phyloP scores from a whole-genome alignment of 1,140 invertebrate species.

The Patella vulgata region DNA sequence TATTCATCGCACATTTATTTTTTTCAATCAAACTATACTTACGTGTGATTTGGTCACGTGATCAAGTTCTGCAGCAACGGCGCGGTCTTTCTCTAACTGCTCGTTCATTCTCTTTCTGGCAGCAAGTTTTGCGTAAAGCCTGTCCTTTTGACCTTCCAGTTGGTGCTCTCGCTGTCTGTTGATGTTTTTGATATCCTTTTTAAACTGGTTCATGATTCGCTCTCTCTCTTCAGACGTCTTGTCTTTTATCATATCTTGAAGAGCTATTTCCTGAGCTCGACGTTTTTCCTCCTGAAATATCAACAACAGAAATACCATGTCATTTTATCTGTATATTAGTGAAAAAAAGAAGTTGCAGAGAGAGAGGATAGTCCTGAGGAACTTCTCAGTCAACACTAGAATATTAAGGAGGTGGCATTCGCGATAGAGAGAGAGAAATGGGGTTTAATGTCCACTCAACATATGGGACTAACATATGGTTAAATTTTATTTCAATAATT shows the following conservation, averaged over 20 bases:
- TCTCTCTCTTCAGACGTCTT: constrained; percentile 45
- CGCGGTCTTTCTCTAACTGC: constrained; percentile 55
- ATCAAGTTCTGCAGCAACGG: constrained; percentile 55
- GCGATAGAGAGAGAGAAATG: too few species aligned
- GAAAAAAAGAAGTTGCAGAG: too few species aligned
- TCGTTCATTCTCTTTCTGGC: constrained; percentile 59
- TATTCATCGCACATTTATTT: too few species aligned
- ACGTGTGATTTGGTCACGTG: constrained; percentile 58
- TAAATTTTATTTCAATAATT: too few species aligned
- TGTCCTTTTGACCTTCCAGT: constrained; percentile 45
- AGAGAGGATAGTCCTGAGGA: too few species aligned
- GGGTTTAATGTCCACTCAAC: too few species aligned
- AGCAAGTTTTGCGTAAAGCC: constrained; percentile 55
- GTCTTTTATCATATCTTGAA: constrained; percentile 43
- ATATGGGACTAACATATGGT: too few species aligned
- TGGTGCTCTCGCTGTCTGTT: constrained; percentile 33
- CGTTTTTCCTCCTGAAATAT: constrained; percentile 37
- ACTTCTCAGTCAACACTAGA: too few species aligned
- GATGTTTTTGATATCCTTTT: constrained; percentile 38
- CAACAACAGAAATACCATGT: too few species aligned
- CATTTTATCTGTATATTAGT: too few species aligned
- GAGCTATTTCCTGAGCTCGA: constrained; percentile 40
- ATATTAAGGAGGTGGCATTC: too few species aligned
- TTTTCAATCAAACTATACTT: too few species aligned
- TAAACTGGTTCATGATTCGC: constrained; percentile 46